phyloP scores from a whole-genome alignment of 1,140 invertebrate species.

The Neuroterus valhalla region DNA sequence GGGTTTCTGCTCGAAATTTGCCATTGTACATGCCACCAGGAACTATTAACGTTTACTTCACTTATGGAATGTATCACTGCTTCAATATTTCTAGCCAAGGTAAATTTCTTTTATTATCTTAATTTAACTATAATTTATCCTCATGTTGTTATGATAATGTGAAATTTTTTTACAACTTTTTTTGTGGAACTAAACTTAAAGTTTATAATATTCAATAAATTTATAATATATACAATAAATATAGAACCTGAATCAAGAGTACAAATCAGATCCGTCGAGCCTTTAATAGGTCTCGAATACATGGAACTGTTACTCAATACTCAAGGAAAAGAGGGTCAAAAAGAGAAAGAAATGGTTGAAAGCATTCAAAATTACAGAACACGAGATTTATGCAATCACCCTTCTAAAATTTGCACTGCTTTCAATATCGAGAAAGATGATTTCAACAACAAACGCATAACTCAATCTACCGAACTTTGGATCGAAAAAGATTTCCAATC shows the following conservation, averaged over 20 bases:
- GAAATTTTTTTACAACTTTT: too few relatives aligned
- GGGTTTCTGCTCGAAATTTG: slow-evolving; percentile 80
- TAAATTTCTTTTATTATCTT: slow-evolving; percentile 51
- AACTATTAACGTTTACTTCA: slow-evolving; percentile 87
- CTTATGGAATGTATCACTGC: slow-evolving; percentile 90
- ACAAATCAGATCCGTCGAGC: background rate
- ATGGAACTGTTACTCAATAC: slow-evolving; percentile 12
- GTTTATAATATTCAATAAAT: background rate
- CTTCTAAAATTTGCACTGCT: slow-evolving; percentile 1
- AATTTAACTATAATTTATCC: background rate
- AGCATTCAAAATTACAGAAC: background rate
- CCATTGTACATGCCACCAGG: slow-evolving; percentile 89
- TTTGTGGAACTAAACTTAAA: background rate
- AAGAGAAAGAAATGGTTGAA: slow-evolving; percentile 19
- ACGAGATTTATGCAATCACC: background rate
- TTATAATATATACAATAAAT: too few relatives aligned
- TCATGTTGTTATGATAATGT: too few relatives aligned
- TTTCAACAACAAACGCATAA: background rate
- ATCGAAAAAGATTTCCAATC: slow-evolving; percentile 1
- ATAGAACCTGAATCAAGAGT: slow-evolving; percentile 2
- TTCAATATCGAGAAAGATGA: background rate
- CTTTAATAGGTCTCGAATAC: background rate
- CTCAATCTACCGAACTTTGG: background rate
- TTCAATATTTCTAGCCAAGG: slow-evolving; percentile 87
- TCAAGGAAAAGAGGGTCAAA: background rate